Evolutionary conservation across 2,888 invertebrate genomes (phyloP), one percentile per base, ranked within the genome.

Genomic region (Dynastes hyllus): DNA sequence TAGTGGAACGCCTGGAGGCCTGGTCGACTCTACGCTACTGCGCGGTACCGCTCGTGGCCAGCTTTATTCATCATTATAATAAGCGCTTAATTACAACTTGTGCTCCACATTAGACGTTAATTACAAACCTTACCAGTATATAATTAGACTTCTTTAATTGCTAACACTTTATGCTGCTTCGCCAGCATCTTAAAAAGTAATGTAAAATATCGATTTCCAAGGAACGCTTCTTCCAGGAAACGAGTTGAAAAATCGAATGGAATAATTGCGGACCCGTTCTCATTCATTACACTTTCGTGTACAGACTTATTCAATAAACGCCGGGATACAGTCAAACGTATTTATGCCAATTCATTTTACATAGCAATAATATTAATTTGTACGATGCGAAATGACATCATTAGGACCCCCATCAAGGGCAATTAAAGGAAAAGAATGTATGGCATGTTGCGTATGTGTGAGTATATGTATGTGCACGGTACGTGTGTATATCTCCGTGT

Each of bases 381-480:
- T 27, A 27, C 73, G 61, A 13, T 76, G 76, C 53, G 37, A 63
- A 79, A 79, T 79, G 76, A 79, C 67, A 75, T 69, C 69, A 79
- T 79, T 79, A 76, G 70, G 76, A 53, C 69, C 58, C 65, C 69
- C 66, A 76, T 76, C 65, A 65, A 45, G 66, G 29, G 40, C 65
- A 67, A 76, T 67, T 76, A 76, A 53, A 65, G 55, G 32, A 55
- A 66, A 76, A 76, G 76, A 67, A 66, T 66, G 55, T 67, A 65
- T 66, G 16, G 9, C 76, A 22, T 22, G 22, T 1, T 16, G 16
- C 29, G 65, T 65, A 40, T 11, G 37, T 40, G 71, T 71, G 53
- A 16, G 27, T 63, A 22, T 58, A 27, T 13, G 75, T 61, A 58
- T 32, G 22, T 40, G 58, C 32, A 2, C 32, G 22, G 37, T 22